phyloP scores from a whole-genome alignment of 2,797 vertebrate genomes.

The Pseudomugil gertrudae region DNA sequence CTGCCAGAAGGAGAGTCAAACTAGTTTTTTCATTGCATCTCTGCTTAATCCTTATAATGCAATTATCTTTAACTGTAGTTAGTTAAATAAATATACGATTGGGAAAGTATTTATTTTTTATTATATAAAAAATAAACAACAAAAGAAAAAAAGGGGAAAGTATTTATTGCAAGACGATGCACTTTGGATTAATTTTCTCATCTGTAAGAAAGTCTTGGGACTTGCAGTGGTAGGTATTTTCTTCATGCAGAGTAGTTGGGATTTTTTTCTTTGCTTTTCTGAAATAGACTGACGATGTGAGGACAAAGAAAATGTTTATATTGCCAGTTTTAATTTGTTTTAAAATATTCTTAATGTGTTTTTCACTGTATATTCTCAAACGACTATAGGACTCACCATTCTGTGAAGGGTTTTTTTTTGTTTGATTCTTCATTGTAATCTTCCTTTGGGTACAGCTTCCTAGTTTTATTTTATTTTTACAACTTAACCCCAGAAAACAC shows the following conservation, averaged over 20 bases:
- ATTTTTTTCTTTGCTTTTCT: slow-evolving; percentile 2
- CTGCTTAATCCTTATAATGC: neutral
- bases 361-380: neutral
- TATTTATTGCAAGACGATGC: slow-evolving; percentile 1
- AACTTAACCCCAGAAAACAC: neutral
- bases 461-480: slow-evolving; percentile 9
- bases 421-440: slow-evolving; percentile 7
- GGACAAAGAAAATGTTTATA: slow-evolving; percentile 5
- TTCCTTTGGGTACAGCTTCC: neutral
- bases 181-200: neutral
- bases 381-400: slow-evolving; percentile 4
- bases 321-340: neutral
- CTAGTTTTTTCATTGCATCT: neutral
- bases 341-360: slow-evolving; percentile 7
- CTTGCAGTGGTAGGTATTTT: slow-evolving; percentile 1
- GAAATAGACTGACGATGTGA: neutral
- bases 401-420: slow-evolving; percentile 17
- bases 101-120: no score
- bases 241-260: slow-evolving; percentile 4
- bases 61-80: neutral
- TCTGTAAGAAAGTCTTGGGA: neutral
- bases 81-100: neutral
- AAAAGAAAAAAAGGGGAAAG: neutral
- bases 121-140: neutral
- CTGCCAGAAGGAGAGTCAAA: neutral